Percentiles rank a stretch among this genome's conserved stretches.
Evolutionary conservation across 2,888 invertebrate genomes (phyloP).

Genomic region (Leptopilina myrica): DNA sequence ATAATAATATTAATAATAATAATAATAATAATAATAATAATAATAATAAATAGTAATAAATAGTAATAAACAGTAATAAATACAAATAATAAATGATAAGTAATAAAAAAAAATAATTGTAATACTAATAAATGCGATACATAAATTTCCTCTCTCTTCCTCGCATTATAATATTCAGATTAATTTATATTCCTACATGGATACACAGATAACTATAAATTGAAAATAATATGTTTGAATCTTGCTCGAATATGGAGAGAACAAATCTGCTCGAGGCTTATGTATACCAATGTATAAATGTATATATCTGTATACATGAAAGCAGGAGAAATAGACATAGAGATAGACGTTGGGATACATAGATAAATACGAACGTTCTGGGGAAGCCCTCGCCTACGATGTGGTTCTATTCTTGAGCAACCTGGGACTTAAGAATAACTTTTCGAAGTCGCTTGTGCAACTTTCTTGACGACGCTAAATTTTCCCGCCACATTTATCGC

Average conservation of each 20-base stretch:
- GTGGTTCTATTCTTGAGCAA: conserved; percentile 64
- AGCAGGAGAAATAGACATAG: conserved; percentile 7
- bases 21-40: too few species aligned
- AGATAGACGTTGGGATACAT: conserved; percentile 8
- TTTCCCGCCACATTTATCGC: background rate
- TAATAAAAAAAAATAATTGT: too few species aligned
- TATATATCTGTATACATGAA: background rate
- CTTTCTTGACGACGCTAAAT: background rate
- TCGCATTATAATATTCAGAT: too few species aligned
- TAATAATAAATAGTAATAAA: too few species aligned
- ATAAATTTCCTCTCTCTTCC: too few species aligned
- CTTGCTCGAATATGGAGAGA: background rate
- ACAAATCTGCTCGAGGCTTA: background rate
- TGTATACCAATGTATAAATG: too few species aligned
- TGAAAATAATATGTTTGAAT: background rate
- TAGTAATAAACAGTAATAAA: too few species aligned
- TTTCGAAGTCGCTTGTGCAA: conserved; percentile 38
- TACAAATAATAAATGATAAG: too few species aligned
- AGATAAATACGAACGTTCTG: conserved; percentile 50
- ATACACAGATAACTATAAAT: too few species aligned
- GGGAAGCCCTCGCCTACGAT: conserved; percentile 64
- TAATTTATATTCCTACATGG: too few species aligned
- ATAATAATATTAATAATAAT: too few species aligned
- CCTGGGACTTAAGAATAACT: conserved; percentile 65
- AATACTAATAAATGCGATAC: too few species aligned